Percentiles rank a stretch among this genome's conserved stretches.
Conservation (phyloP, 2,797 vertebrate genomes). For the Mergus octosetaceus region DNA sequence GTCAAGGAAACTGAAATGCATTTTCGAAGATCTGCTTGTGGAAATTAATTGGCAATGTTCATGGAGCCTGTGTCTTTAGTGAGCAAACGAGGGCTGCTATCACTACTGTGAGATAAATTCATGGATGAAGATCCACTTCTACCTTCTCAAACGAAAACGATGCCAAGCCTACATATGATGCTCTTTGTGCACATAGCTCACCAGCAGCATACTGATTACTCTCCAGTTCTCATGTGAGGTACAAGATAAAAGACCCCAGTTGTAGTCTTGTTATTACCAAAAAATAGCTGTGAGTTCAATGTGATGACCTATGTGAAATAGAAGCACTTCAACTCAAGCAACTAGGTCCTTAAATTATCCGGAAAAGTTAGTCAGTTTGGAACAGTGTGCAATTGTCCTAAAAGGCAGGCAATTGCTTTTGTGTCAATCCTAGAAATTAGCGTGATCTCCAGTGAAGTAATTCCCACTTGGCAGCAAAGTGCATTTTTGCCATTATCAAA, state of each 20-base stretch:
- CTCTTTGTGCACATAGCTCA: accelerated
- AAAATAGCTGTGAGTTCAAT: neutral
- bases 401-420: neutral
- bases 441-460: neutral
- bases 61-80: neutral
- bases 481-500: neutral
- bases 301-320: neutral
- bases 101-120: accelerated
- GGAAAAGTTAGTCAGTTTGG: too few relatives aligned
- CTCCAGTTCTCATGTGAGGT: accelerated
- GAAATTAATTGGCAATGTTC: neutral
- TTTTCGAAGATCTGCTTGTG: neutral
- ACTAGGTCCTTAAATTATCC: neutral
- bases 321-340: neutral
- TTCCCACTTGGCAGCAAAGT: neutral
- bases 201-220: neutral
- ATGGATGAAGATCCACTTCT: neutral
- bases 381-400: neutral
- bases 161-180: neutral
- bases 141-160: too few relatives aligned
- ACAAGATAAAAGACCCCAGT: too few relatives aligned
- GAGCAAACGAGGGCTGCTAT: neutral
- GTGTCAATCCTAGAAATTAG: neutral
- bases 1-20: neutral
- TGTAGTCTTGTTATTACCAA: neutral